phyloP scores from a whole-genome alignment of 2,888 invertebrate species.

The Stratiomys singularior region DNA sequence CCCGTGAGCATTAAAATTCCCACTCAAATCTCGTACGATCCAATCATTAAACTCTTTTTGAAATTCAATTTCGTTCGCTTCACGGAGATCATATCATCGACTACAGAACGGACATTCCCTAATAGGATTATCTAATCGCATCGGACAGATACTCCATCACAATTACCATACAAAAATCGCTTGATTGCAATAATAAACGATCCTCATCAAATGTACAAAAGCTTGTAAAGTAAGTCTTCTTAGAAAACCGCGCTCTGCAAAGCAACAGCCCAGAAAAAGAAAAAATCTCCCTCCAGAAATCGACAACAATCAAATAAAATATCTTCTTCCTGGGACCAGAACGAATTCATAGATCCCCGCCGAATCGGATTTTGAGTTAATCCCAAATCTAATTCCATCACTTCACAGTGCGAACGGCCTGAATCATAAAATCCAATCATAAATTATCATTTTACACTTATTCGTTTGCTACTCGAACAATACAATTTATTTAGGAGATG shows the following conservation, averaged over 20 bases:
- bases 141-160: not conserved
- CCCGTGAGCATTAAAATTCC: no score
- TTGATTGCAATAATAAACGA: conserved; percentile 16
- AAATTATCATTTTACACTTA: conserved; percentile 20
- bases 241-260: no score
- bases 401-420: not conserved
- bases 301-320: no score
- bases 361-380: no score
- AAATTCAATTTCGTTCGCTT: no score
- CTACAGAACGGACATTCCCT: not conserved
- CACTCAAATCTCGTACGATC: no score
- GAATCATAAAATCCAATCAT: conserved; percentile 34
- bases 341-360: conserved; percentile 1
- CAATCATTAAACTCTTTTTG: no score
- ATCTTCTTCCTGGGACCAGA: not conserved
- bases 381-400: no score
- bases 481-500: conserved; percentile 31
- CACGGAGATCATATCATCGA: no score
- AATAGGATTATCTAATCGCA: conserved; percentile 16
- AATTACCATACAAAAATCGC: conserved; percentile 20
- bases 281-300: no score
- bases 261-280: no score
- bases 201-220: not conserved
- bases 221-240: not conserved
- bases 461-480: conserved; percentile 17